These are phyloP conservation scores for Apogon talboti DNA, from an alignment of 2,797 vertebrate genomes.

Conservation along the genomic window DNA sequence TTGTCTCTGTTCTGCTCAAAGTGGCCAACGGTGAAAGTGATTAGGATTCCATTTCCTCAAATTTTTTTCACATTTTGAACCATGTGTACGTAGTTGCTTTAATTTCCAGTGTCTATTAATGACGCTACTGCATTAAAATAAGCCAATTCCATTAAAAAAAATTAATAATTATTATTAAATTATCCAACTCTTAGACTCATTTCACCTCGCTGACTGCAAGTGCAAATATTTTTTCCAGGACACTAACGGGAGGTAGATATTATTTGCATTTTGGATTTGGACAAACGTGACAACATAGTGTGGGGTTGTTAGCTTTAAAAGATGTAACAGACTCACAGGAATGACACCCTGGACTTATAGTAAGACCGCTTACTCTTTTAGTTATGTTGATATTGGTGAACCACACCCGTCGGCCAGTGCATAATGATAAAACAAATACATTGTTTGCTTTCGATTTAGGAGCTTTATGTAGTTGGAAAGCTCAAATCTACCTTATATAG, in stretches of 20 bases:
- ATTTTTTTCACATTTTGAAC: conserved; percentile 35
- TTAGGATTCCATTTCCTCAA: conserved; percentile 31
- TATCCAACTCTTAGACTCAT: conserved; percentile 5
- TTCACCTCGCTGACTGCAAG: conserved; percentile 10
- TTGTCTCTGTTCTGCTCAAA: conserved; percentile 10
- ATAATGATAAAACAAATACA: background rate
- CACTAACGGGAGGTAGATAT: background rate
- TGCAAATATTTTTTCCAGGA: background rate
- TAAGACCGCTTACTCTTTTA: background rate
- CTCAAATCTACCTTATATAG: background rate
- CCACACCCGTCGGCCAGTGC: background rate
- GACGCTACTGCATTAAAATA: too few species aligned
- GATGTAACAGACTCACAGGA: background rate
- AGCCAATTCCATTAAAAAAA: too few species aligned
- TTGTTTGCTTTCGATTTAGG: background rate
- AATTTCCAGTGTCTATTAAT: too few species aligned
- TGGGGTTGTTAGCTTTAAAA: conserved; percentile 3
- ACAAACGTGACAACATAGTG: background rate
- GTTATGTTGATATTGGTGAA: conserved; percentile 16
- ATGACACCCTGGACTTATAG: conserved; percentile 4
- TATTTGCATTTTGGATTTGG: conserved; percentile 1
- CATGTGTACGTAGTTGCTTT: background rate
- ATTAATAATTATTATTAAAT: too few species aligned
- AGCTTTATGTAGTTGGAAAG: background rate
- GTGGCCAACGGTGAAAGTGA: conserved; percentile 18